Base-by-base conservation (phyloP, 2,888 invertebrate species). In the Graphium colonna region DNA sequence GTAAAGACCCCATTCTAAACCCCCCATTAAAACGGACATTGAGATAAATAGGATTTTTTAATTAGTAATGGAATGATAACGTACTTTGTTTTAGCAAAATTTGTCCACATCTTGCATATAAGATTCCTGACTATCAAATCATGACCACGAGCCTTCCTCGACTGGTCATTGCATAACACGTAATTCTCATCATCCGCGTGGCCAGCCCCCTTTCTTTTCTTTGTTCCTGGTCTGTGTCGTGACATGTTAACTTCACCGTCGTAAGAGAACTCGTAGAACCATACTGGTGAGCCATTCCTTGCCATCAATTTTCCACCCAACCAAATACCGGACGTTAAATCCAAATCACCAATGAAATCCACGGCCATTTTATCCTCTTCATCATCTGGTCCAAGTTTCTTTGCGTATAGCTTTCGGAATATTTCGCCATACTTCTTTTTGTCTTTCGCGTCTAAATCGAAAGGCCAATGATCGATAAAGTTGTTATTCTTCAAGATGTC, bases 81-180 rank as follows among this genome's bases (percentile, higher is more conserved):
- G 59, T 67, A 82, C 83, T 76, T 64, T 39, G 67, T 67, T 66
- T 78, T 83, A 1, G 77, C 78, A 55, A 82, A 66, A 46, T 61
- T 56, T 0, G 79, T 76, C 75, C 77, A 79, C 68, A 83, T 63
- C 38, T 65, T 73, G 0, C 69, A 67, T 18, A 79, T 57, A 52
- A 63, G 62, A 5, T 55, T 48, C 15, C 54, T 58, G 21, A 64
- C 40, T 40, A 58, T 56, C 39, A 69, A 64, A 38, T 64, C 57
- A 17, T 61, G 60, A n/a, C 61, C 59, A 15, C 62, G 56, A 8
- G 55, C 60, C 9, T 45, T 41, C 26, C 60, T 55, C 0, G 57
- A 47, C 9, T 52, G 3, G 10, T 47, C 31, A 8, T 58, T 51
- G 13, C 61, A 61, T 17, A 65, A 62, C 26, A 65, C 26, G 15